Percentiles rank a stretch among this genome's conserved stretches.
These are phyloP conservation scores for Eubasilissa splendida DNA, from an alignment of 2,888 invertebrate genomes.

Conservation along the genomic window DNA sequence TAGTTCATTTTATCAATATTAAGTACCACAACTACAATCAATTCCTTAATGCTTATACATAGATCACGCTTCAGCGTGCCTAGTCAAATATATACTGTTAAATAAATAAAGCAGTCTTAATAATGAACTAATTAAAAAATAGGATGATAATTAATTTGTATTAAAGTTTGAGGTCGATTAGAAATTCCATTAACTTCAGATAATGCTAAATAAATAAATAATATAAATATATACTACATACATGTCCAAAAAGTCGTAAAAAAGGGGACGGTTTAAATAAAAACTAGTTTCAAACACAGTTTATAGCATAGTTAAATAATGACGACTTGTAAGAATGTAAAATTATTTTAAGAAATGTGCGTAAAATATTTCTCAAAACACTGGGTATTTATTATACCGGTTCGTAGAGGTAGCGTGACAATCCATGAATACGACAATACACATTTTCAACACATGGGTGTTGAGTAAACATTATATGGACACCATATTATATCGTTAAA, in stretches of 20 bases:
- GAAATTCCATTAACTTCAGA: neutral
- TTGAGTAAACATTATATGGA: neutral
- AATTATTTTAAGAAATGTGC: neutral
- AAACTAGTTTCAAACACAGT: too few species aligned
- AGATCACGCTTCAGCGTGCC: conserved; percentile 33
- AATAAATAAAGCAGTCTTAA: conserved; percentile 15
- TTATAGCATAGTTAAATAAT: too few species aligned
- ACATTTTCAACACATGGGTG: neutral
- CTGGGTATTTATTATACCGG: neutral
- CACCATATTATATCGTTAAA: neutral
- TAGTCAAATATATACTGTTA: conserved; percentile 18
- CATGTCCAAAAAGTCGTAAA: too few species aligned
- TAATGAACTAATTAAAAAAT: neutral
- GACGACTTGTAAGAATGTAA: neutral
- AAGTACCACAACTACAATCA: conserved; percentile 29
- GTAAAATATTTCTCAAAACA: neutral
- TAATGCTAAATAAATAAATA: neutral
- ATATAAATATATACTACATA: neutral
- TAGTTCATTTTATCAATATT: conserved; percentile 25
- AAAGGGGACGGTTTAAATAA: too few species aligned
- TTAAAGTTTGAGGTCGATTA: neutral
- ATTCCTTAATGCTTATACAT: conserved; percentile 43
- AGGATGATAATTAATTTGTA: neutral
- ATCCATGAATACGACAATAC: neutral
- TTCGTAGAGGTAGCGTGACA: neutral